phyloP scores from a whole-genome alignment of 2,797 vertebrate species.

The Anabacerthia variegaticeps region DNA sequence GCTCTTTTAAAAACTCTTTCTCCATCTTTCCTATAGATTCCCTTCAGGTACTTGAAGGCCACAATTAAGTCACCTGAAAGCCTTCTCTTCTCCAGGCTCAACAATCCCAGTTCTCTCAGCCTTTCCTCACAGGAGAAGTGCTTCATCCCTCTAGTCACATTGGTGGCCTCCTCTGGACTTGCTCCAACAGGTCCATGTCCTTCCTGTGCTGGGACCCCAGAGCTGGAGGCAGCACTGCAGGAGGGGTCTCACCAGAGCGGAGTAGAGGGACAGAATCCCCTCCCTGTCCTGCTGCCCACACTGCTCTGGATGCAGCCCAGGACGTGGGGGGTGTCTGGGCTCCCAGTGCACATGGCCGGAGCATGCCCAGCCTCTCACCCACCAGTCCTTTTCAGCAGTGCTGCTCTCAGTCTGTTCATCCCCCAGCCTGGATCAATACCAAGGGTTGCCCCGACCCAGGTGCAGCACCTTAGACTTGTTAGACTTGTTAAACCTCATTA shows the following conservation, averaged over 20 bases:
- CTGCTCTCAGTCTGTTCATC: background rate
- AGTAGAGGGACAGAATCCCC: background rate
- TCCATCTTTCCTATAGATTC: background rate
- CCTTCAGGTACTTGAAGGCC: rapidly evolving
- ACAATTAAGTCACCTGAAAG: rapidly evolving
- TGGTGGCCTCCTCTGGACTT: background rate
- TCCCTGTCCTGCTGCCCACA: background rate
- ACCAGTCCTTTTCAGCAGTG: background rate
- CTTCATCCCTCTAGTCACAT: background rate
- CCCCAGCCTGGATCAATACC: background rate
- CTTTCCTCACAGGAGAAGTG: background rate
- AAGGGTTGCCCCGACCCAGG: rapidly evolving
- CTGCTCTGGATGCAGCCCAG: background rate
- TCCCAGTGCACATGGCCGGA: background rate
- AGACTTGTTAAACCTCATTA: background rate
- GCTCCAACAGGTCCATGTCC: background rate
- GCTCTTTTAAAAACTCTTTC: background rate
- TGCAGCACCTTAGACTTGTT: background rate
- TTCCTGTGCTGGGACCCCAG: background rate
- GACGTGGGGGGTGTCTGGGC: background rate
- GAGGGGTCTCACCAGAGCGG: background rate
- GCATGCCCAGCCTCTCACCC: background rate
- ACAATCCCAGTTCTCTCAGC: rapidly evolving
- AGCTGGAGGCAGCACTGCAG: background rate
- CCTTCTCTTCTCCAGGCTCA: background rate